phyloP scores from a whole-genome alignment of 2,113 vertebrate genomes.

The Sturnira hondurensis region DNA sequence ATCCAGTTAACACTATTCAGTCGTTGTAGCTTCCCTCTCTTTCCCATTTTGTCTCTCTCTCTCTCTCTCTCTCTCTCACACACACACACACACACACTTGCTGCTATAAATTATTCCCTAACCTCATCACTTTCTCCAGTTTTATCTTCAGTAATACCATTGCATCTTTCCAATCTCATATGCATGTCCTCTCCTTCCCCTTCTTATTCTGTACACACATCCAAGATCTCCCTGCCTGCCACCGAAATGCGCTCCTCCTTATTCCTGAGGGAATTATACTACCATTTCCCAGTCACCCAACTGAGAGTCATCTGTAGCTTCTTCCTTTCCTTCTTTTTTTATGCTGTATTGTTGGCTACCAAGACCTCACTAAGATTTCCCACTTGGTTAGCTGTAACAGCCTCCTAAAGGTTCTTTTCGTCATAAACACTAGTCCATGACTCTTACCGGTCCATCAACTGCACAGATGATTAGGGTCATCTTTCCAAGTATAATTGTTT shows the following conservation, averaged over 20 bases:
- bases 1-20: not conserved
- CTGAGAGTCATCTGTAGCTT: not conserved
- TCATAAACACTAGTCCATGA: not conserved
- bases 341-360: not conserved
- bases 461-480: not conserved
- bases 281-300: not conserved
- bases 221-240: too few species aligned
- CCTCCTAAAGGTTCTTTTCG: not conserved
- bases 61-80: not conserved
- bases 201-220: not conserved
- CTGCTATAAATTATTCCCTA: not conserved
- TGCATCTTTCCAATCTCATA: not conserved
- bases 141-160: not conserved
- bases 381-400: not conserved
- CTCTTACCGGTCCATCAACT: not conserved
- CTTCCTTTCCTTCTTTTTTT: not conserved
- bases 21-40: not conserved
- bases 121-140: not conserved
- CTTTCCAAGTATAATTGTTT: not conserved
- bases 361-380: not conserved
- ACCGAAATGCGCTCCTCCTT: not conserved
- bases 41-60: too few species aligned
- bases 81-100: not conserved
- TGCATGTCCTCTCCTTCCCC: not conserved
- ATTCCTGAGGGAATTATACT: not conserved